These are phyloP conservation scores for Drosophila punjabiensis DNA, from an alignment of 1,140 invertebrate genomes.

Conservation along the genomic window DNA sequence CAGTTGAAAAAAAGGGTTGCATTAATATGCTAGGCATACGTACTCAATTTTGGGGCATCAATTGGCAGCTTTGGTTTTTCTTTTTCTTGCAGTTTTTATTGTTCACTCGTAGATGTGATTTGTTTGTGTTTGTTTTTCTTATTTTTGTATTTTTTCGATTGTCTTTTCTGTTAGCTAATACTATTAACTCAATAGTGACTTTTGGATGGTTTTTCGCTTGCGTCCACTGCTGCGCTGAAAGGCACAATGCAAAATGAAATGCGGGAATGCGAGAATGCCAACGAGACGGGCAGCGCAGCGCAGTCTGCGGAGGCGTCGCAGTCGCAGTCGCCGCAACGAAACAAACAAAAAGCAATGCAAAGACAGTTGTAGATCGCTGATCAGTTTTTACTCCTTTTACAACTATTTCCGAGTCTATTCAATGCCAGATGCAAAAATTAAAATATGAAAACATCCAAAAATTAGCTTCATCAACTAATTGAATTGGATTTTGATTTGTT, in stretches of 20 bases:
- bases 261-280: slow-evolving; percentile 35
- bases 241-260: slow-evolving; percentile 78
- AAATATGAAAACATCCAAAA: neutral
- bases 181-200: neutral
- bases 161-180: slow-evolving; percentile 14
- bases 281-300: slow-evolving; percentile 30
- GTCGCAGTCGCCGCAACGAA: slow-evolving; percentile 28
- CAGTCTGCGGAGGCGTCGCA: slow-evolving; percentile 28
- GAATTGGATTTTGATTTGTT: slow-evolving; percentile 48
- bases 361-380: slow-evolving; percentile 13
- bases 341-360: slow-evolving; percentile 29
- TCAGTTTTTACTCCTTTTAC: neutral
- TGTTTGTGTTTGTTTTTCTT: neutral
- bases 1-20: slow-evolving; percentile 15
- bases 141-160: neutral
- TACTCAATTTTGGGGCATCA: slow-evolving; percentile 29
- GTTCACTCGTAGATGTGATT: slow-evolving; percentile 8
- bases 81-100: neutral
- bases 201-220: slow-evolving; percentile 25
- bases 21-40: slow-evolving; percentile 15
- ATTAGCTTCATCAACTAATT: slow-evolving; percentile 48
- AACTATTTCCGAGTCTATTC: neutral
- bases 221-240: slow-evolving; percentile 73
- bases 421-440: neutral
- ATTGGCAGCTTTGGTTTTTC: slow-evolving; percentile 12